These are phyloP conservation scores for Papilio xuthus DNA, from an alignment of 1,140 invertebrate genomes.

Conservation along the genomic window DNA sequence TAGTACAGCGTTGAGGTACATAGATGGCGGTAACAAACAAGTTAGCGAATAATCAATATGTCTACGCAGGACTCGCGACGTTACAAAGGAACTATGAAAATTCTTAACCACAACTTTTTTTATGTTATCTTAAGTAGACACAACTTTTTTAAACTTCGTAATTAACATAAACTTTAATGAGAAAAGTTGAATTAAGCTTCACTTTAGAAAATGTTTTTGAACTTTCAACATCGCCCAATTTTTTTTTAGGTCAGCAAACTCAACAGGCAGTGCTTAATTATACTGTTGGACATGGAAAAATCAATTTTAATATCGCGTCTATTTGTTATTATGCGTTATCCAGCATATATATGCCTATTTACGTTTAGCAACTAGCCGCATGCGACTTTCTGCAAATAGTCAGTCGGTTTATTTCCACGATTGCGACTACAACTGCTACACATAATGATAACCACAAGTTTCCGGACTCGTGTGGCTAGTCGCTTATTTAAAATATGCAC, in stretches of 20 bases:
- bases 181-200: constrained; percentile 6
- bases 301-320: too few relatives aligned
- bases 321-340: not conserved
- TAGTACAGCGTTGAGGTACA: not conserved
- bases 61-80: not conserved
- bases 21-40: constrained; percentile 9
- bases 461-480: too few relatives aligned
- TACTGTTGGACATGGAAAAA: not conserved
- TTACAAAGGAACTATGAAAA: not conserved
- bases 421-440: too few relatives aligned
- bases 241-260: constrained; percentile 3
- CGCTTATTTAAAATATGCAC: too few relatives aligned
- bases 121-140: not conserved
- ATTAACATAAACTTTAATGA: not conserved
- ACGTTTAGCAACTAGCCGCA: too few relatives aligned
- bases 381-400: too few relatives aligned
- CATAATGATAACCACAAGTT: too few relatives aligned
- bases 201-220: not conserved
- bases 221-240: not conserved
- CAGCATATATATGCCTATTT: too few relatives aligned
- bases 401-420: too few relatives aligned
- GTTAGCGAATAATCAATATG: not conserved
- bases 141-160: too few relatives aligned
- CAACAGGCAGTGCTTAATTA: not conserved
- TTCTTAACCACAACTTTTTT: not conserved